Percentiles rank a stretch among this genome's conserved stretches.
These are phyloP conservation scores for Aptenodytes patagonicus DNA, from an alignment of 2,113 vertebrate genomes.

Conservation along the genomic window DNA sequence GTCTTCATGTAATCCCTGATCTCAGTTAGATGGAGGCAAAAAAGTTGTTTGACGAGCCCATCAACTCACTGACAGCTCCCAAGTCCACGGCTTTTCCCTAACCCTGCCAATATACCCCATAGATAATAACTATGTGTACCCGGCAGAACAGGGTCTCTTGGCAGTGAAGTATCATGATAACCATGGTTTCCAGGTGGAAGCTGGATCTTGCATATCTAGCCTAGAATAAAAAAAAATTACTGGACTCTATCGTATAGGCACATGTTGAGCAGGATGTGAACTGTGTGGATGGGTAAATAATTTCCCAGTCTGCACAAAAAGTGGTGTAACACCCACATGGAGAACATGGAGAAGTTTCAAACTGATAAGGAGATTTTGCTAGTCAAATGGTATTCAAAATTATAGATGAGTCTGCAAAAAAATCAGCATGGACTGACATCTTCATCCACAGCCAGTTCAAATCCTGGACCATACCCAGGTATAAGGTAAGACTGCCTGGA, in stretches of 20 bases:
- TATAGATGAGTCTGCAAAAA: background rate
- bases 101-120: background rate
- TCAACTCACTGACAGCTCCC: background rate
- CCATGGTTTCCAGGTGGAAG: background rate
- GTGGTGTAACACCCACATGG: background rate
- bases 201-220: background rate
- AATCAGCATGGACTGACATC: background rate
- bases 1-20: background rate
- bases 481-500: constrained; percentile 42
- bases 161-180: background rate
- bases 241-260: background rate
- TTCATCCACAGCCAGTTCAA: background rate
- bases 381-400: background rate
- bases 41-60: background rate
- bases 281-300: background rate
- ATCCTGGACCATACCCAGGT: background rate
- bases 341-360: background rate
- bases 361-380: background rate
- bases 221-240: background rate
- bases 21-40: background rate
- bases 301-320: background rate
- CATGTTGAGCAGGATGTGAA: background rate
- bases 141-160: background rate
- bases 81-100: background rate
- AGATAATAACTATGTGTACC: background rate